Evolutionary conservation across 2,113 vertebrate genomes (phyloP).

Genomic region (Phalacrocorax aristotelis): DNA sequence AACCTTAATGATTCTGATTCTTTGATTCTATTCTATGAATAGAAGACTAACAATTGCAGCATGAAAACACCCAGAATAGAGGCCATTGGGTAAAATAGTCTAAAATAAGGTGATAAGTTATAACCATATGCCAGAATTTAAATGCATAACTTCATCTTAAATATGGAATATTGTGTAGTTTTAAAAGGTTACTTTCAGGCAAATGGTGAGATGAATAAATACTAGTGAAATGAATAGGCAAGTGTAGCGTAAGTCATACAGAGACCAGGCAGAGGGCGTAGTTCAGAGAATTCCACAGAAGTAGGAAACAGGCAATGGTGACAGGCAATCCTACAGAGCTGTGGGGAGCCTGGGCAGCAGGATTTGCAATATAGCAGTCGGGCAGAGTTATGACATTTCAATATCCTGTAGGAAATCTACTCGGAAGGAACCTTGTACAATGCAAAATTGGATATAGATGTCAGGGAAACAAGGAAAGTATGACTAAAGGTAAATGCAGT

Average conservation of each 20-base stretch:
- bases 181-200: not conserved
- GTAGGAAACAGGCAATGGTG: not conserved
- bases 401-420: not conserved
- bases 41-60: not conserved
- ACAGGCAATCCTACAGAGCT: not conserved
- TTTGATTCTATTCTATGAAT: not conserved
- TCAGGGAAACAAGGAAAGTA: not conserved
- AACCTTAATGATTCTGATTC: too few species aligned
- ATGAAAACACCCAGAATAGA: not conserved
- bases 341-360: not conserved
- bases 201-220: not conserved
- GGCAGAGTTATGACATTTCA: not conserved
- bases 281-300: not conserved
- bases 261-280: not conserved
- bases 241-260: not conserved
- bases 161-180: not conserved
- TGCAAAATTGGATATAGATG: not conserved
- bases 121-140: not conserved
- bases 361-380: fast-evolving
- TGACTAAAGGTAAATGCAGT: not conserved
- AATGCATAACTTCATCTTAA: not conserved
- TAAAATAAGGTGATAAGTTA: not conserved
- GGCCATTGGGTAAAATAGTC: not conserved
- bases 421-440: not conserved
- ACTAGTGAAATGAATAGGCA: not conserved